These are phyloP conservation scores for Spinus pinus DNA, from an alignment of 2,797 vertebrate genomes.

Conservation along the genomic window DNA sequence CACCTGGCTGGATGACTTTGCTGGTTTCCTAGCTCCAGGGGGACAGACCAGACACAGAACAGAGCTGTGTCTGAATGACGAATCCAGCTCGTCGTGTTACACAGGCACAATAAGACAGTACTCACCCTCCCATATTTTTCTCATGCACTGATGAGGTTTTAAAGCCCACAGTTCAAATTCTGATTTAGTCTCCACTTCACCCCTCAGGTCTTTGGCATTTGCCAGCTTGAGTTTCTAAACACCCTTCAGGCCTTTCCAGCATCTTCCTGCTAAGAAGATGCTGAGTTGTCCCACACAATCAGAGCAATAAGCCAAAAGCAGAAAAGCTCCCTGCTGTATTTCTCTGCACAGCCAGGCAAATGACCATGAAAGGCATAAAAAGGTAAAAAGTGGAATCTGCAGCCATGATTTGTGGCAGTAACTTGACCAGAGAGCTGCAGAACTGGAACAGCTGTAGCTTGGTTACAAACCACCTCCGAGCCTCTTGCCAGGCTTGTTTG, in stretches of 20 bases:
- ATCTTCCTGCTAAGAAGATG: neutral
- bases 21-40: slow-evolving; percentile 14
- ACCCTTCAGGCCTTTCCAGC: neutral
- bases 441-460: neutral
- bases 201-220: neutral
- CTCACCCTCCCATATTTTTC: neutral
- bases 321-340: neutral
- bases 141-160: neutral
- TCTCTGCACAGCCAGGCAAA: neutral
- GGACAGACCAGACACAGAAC: neutral
- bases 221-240: neutral
- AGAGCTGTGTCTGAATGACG: neutral
- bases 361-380: neutral
- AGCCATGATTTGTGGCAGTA: neutral
- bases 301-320: neutral
- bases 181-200: neutral
- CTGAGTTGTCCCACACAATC: neutral
- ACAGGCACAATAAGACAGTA: neutral
- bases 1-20: neutral
- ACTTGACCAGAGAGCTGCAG: neutral
- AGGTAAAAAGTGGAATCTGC: neutral
- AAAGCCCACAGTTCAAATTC: neutral
- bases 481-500: neutral
- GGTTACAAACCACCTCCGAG: neutral
- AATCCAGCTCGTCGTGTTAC: neutral